A percentile compares a stretch with the other conserved stretches of the same genome.
phyloP scores from a whole-genome alignment of 2,113 vertebrate species.

The Thermophis baileyi region DNA sequence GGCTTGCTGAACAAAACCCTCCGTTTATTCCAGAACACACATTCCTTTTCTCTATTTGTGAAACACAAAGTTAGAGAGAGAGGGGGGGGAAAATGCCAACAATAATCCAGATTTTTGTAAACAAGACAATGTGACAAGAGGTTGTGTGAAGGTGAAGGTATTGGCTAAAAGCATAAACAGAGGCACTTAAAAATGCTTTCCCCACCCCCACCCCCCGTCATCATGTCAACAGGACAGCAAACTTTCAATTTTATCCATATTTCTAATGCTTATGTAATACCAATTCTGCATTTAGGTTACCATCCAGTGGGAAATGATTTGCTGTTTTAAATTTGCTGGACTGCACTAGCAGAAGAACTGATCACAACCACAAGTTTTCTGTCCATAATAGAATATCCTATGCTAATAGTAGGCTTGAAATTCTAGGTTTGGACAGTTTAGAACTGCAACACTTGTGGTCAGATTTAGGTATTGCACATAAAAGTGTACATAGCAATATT shows the following conservation, averaged over 20 bases:
- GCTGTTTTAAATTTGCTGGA: background rate
- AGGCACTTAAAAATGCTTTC: background rate
- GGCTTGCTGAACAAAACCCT: no score
- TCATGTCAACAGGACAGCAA: background rate
- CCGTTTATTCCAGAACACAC: no score
- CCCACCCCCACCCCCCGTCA: background rate
- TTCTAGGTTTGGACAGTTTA: background rate
- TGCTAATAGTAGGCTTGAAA: background rate
- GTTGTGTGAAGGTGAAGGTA: background rate
- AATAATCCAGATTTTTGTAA: background rate
- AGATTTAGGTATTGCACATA: no score
- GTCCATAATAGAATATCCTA: background rate
- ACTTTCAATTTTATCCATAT: background rate
- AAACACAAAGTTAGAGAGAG: no score
- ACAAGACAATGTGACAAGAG: background rate
- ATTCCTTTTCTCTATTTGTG: no score
- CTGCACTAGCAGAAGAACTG: background rate
- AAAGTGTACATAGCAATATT: no score
- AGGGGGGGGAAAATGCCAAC: background rate
- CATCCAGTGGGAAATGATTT: background rate
- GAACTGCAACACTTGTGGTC: background rate
- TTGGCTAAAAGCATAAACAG: background rate
- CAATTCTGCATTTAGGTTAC: background rate
- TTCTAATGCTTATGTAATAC: background rate
- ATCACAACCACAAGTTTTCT: no score